phyloP scores from a whole-genome alignment of 2,888 invertebrate genomes.

The Lottia scabra region DNA sequence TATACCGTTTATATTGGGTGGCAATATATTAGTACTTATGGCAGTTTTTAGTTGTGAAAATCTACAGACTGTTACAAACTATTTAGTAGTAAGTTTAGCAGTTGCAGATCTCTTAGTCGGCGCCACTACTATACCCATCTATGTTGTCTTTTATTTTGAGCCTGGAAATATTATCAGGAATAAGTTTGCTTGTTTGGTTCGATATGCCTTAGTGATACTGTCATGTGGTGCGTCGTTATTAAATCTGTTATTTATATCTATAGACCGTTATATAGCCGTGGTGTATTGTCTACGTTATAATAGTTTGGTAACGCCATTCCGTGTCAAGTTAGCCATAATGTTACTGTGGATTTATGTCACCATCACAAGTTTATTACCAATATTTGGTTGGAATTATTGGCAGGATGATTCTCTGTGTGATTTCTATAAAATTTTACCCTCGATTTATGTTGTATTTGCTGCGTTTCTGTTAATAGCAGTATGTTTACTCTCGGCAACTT shows the following conservation, averaged over 20 bases:
- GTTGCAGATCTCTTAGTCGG: constrained; percentile 39
- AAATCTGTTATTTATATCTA: constrained; percentile 35
- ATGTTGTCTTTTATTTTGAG: constrained; percentile 34
- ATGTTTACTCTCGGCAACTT: constrained; percentile 22
- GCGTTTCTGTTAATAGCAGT: constrained; percentile 28
- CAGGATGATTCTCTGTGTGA: constrained; percentile 29
- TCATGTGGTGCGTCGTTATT: constrained; percentile 37
- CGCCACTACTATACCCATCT: constrained; percentile 34
- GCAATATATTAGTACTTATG: constrained; percentile 38
- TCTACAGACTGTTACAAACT: constrained; percentile 35
- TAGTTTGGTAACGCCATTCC: constrained; percentile 26
- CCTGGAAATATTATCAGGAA: constrained; percentile 5
- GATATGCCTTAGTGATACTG: constrained; percentile 30
- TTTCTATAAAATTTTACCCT: constrained; percentile 35
- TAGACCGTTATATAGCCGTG: constrained; percentile 43
- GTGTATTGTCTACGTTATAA: constrained; percentile 36
- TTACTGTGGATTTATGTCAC: constrained; percentile 36
- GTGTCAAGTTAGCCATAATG: constrained; percentile 23
- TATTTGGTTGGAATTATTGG: constrained; percentile 37
- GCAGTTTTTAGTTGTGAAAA: constrained; percentile 32
- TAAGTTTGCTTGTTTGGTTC: constrained; percentile 37
- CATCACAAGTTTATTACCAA: constrained; percentile 29
- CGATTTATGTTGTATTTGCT: constrained; percentile 26
- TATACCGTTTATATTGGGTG: constrained; percentile 29
- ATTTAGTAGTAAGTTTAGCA: constrained; percentile 36